Evolutionary conservation across 1,140 invertebrate genomes (phyloP).

Genomic region (Temnothorax longispinosus): DNA sequence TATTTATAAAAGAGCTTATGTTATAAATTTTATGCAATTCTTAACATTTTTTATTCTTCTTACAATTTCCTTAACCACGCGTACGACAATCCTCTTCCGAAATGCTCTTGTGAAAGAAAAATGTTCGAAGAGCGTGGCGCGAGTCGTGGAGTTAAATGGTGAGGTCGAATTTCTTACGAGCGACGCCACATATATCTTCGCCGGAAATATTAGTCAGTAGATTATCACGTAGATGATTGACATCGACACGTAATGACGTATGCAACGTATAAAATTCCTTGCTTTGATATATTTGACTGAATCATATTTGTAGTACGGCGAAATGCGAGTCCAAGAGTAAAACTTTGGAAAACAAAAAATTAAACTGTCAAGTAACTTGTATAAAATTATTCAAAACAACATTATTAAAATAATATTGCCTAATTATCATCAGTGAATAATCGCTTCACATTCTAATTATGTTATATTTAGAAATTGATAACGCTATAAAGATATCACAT

Average conservation of each 20-base stretch:
- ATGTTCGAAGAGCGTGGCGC: background rate
- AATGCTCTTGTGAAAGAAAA: background rate
- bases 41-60: no score
- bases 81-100: no score
- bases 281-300: background rate
- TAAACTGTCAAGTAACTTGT: background rate
- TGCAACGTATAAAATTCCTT: background rate
- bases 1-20: no score
- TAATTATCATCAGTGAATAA: background rate
- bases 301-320: background rate
- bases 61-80: background rate
- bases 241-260: background rate
- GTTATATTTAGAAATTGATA: background rate
- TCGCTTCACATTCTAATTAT: background rate
- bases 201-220: background rate
- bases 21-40: no score
- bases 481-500: background rate
- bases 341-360: no score
- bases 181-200: background rate
- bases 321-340: no score
- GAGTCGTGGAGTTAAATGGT: background rate
- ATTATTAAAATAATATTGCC: background rate
- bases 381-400: background rate
- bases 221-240: background rate
- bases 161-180: conserved; percentile 21